Base-by-base conservation (phyloP, 2,113 vertebrate species). In the Chaetops frenatus region DNA sequence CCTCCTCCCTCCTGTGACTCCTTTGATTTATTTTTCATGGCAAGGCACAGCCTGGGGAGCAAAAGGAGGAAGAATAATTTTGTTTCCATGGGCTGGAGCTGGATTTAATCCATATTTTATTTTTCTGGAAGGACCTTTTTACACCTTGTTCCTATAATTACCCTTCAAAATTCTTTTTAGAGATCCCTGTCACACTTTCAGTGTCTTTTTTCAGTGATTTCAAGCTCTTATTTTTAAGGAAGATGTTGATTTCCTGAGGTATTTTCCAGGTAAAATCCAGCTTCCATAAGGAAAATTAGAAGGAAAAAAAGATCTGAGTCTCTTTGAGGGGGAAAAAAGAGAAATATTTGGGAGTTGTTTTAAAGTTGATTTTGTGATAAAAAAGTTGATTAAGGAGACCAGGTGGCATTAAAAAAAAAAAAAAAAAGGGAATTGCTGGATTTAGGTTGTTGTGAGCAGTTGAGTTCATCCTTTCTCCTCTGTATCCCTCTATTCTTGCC, bases 11-110 rank as follows among this genome's bases (percentile, higher is more conserved):
- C 42, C 61, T 36, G 64, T 16, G 31, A 35, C 47, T 36, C 50
- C 72, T 92, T 83, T 74, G 45, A 88, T 91, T 51, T 3, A 72
- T 85, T 94, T 94, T 94, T 88, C 62, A 90, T 83, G 53, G 64
- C 58, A 44, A 96, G 65, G 27, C 42, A 22, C 29, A 56, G 53
- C 81, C 51, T 27, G 81, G 40, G 73, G 81, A 72, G 53, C 11
- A 11, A 66, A 54, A 56, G 57, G 29, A 69, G 36, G 79, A 45
- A 35, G 45, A 57, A 51, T 12, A n/a, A 64, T 51, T 12, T 9
- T 38, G 53, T 44, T 77, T 53, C 35, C 64, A 4, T 8, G 29
- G 53, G 44, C 33, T 88, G 36, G 51, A 84, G 78, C 1, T 33
- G 53, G 27, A n/a, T 57, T 35, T 60, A 47, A 42, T 42, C 74